Base-by-base conservation (phyloP, 2,888 invertebrate species). In the Theodoxus fluviatilis region DNA sequence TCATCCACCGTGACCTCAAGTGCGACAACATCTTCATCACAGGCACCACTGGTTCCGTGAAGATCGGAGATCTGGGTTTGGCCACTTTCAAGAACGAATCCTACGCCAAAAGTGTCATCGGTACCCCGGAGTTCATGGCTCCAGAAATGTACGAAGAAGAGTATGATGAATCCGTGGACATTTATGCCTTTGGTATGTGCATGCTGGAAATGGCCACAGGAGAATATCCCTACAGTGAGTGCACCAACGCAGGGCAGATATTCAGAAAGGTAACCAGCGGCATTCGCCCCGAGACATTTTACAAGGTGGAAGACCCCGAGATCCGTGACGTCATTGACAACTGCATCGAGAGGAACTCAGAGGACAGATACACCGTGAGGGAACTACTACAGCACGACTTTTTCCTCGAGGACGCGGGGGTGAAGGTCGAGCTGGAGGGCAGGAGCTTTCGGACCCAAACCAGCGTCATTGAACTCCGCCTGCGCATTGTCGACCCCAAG, bases 21-120 rank as follows among this genome's bases (percentile, higher is more conserved):
- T 99, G 98, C 90, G 99, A 99, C 90, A 99, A 99, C 89, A 98
- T 99, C 87, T 99, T 99, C 89, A 98, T 99, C 85, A 98, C 98
- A 70, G 99, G 99, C 76, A 97, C 98, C 70, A 98, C 98, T 1
- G 99, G 99, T 75, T 96, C 95, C 83, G 99, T 99, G 55, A 99
- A 99, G 90, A 99, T 99, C 84, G 99, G 99, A 28, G 99, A 99
- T 89, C 90, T 99, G 76, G 99, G 99, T 28, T 90, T 99, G 78
- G 99, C 99, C 59, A 99, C 99, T 0, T 90, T 99, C 78, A 99
- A 99, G 90, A 99, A 98, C 89, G 92, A 98, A 83, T 98, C 98
- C 81, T 98, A 97, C 89, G 99, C 98, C 52, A 99, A 98, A 89
- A 97, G 97, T 81, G 98, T 99, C 72, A 98, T 97, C 82, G 95